Base-by-base conservation (phyloP, 1,140 invertebrate genomes). In the Pomacea maculata region DNA sequence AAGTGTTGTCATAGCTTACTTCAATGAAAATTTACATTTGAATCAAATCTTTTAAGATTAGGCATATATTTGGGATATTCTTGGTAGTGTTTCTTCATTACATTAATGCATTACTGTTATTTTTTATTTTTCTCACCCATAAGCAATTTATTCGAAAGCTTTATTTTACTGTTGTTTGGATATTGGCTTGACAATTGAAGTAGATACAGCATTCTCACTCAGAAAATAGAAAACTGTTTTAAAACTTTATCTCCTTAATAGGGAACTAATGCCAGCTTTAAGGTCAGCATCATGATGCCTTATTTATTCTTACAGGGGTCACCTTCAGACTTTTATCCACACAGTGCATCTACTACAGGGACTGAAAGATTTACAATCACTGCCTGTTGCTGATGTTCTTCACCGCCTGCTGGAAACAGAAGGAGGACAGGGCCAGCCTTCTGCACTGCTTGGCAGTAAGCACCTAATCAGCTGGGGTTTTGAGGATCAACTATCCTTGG, bases 381-480 rank as follows among this genome's bases (percentile, higher is more conserved):
- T 91, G 14, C 87, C 86, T 12, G 88, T 91, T 12, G 85, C 80
- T 25, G 87, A 90, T 67, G 85, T 92, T 70, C 75, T 91, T 17
- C 45, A 54, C 17, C 88, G 86, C 25, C 81, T 91, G n/a, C 71
- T 89, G 52, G 87, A 88, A 14, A 88, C 85, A 63, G 88, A 90
- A 78, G 90, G 90, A 65, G 89, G 89, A 0, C 86, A 84, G 17
- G 86, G 88, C 19, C 89, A 88, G 72, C 83, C 86, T 0, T 84
- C 86, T 52, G 79, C 87, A 11, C 25, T 92, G 14, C 74, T 88
- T 14, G 89, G 89, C 14, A 85, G 76, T 77, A 89, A 89, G 81
- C 90, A 90, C 84, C 78, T 90, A 55, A 80, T 89, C 17, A 89
- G 89, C 75, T 92, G 91, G 91, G 90, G 88, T 14, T 86, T 90